Conservation (phyloP, 2,797 vertebrate genomes). For the Pantherophis alleghaniensis region DNA sequence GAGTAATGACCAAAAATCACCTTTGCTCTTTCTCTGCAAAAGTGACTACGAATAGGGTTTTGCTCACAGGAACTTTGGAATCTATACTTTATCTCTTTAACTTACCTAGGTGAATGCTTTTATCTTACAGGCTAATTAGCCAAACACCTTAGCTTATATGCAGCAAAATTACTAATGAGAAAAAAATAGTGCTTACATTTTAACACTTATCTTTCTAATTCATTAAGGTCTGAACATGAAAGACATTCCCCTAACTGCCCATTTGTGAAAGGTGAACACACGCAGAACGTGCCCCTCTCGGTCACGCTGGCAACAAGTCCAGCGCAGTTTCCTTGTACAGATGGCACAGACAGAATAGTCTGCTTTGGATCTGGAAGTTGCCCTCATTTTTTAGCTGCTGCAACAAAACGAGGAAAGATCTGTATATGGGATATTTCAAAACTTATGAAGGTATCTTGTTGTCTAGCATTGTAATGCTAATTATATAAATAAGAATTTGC, state of each 20-base stretch:
- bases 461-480: constrained; percentile 22
- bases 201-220: constrained; percentile 44
- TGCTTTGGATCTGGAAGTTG: constrained; percentile 98
- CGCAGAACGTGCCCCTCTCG: constrained; percentile 96
- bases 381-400: constrained; percentile 93
- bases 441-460: constrained; percentile 90
- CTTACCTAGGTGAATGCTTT: too few species aligned
- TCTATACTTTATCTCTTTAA: not conserved
- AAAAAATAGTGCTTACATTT: constrained; percentile 29
- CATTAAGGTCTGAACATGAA: constrained; percentile 94
- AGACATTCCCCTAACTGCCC: constrained; percentile 98
- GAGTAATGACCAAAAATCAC: not conserved
- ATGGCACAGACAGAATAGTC: constrained; percentile 91
- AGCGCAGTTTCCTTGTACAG: constrained; percentile 91
- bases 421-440: constrained; percentile 99
- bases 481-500: not conserved
- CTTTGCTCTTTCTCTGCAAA: not conserved
- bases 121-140: not conserved
- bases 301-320: constrained; percentile 97
- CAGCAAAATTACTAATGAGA: not conserved
- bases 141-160: not conserved
- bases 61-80: not conserved
- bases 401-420: constrained; percentile 96
- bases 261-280: constrained; percentile 98
- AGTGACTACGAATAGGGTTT: not conserved